A percentile compares a stretch with the other conserved stretches of the same genome.
These are phyloP conservation scores for Lithophane leautieri DNA, from an alignment of 2,888 invertebrate species.

Conservation along the genomic window DNA sequence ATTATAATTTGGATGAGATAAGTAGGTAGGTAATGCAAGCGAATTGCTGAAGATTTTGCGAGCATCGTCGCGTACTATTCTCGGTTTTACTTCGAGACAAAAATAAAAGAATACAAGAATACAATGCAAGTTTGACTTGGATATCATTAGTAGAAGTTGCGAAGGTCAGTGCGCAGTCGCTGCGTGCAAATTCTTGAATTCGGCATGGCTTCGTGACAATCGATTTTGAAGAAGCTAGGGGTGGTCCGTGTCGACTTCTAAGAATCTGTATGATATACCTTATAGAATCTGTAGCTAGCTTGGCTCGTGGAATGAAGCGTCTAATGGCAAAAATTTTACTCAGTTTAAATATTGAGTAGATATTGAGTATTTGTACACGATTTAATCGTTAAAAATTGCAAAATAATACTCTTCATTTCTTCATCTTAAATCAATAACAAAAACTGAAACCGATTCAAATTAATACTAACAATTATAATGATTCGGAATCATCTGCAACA, in stretches of 20 bases:
- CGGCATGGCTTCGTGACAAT: slow-evolving; percentile 4
- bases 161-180: neutral
- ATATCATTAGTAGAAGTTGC: neutral
- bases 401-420: slow-evolving; percentile 24
- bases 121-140: neutral
- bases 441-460: slow-evolving; percentile 13
- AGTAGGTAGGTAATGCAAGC: neutral
- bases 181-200: slow-evolving; percentile 22
- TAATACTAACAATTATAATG: slow-evolving; percentile 7
- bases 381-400: neutral
- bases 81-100: neutral
- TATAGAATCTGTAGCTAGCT: neutral
- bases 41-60: neutral
- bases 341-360: no score
- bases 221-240: slow-evolving; percentile 26
- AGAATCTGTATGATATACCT: neutral
- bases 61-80: neutral
- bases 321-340: no score
- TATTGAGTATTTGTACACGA: slow-evolving; percentile 1
- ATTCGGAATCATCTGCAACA: slow-evolving; percentile 39
- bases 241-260: slow-evolving; percentile 8
- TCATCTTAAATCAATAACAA: slow-evolving; percentile 23
- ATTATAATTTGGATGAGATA: neutral
- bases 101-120: slow-evolving; percentile 28
- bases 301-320: no score